Evolutionary conservation across 2,888 invertebrate genomes (phyloP), one percentile per base, ranked within the genome.

Genomic region (Drosophila eohydei): DNA sequence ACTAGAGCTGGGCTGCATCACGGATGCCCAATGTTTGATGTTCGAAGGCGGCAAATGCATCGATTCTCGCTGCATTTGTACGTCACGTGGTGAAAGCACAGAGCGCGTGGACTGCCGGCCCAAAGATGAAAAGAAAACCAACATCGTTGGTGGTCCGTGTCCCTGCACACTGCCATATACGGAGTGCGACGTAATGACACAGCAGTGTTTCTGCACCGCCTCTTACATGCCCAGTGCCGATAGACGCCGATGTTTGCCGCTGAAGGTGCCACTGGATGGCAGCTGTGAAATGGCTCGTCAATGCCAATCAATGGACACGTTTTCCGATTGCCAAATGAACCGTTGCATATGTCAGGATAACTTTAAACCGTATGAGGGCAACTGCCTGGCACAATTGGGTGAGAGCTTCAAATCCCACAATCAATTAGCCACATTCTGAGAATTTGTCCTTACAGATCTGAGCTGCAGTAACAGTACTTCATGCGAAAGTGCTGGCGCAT

Each of bases 141-240:
- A 92, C 65, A 81, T 92, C 21, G 86, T 92, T 50, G 91, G 91
- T 9, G 92, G 92, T 4, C 74, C 83, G 5, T 92, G 92, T 60
- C 90, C 90, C 9, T 92, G 93, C 56, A 58, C 14, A 8, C 83
- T 83, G 60, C 74, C 75, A 4, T 36, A 90, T 68, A 64, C 92
- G 21, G 80, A 81, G 54, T 92, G 92, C 77, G 77, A 89, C 52
- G 6, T 5, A 3, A 5, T 60, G 16, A 52, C 77, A 51, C 59
- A 90, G 8, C 81, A 88, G 55, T 92, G 92, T 65, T 88, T 80
- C 68, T 92, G 93, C 46, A 48, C 65, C 32, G 36, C 21, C 5
- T 60, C 68, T 21, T 81, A 77, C 50, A 50, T 89, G 14, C 84
- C 91, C 40, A 92, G 92, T 57, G 65, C 8, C 1, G 93, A 92